Evolutionary conservation across 2,888 invertebrate species (phyloP).

Genomic region (Synergus laeviventris): DNA sequence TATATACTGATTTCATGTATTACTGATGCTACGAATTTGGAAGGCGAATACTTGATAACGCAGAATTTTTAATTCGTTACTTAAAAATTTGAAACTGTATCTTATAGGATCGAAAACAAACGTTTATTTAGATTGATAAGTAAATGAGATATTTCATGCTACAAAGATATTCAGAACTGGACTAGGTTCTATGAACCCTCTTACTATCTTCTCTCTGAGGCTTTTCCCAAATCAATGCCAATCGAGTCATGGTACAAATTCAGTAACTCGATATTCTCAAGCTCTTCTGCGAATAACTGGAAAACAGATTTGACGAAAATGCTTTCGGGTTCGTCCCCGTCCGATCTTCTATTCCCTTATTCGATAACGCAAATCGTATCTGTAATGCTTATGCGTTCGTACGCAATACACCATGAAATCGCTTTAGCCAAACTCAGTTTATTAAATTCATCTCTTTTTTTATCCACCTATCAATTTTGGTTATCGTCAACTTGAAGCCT

Average conservation of each 20-base stretch:
- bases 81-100: no score
- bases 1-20: no score
- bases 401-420: slow-evolving; percentile 70
- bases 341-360: slow-evolving; percentile 49
- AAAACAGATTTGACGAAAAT: slow-evolving; percentile 52
- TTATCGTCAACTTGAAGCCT: no score
- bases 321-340: slow-evolving; percentile 46
- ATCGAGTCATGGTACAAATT: slow-evolving; percentile 49
- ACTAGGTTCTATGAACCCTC: no score
- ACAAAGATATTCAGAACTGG: no score
- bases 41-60: no score
- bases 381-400: slow-evolving; percentile 48
- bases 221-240: slow-evolving; percentile 49
- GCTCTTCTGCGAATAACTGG: slow-evolving; percentile 51
- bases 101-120: no score
- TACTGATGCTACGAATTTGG: no score
- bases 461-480: not conserved
- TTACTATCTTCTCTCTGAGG: no score
- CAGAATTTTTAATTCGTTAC: no score
- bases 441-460: slow-evolving; percentile 68
- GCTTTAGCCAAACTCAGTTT: slow-evolving; percentile 69
- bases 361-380: slow-evolving; percentile 51
- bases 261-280: slow-evolving; percentile 52
- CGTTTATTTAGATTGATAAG: no score
- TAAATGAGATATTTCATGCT: no score